These are phyloP conservation scores for Rhinichthys klamathensis DNA, from an alignment of 2,113 vertebrate genomes.

Conservation along the genomic window DNA sequence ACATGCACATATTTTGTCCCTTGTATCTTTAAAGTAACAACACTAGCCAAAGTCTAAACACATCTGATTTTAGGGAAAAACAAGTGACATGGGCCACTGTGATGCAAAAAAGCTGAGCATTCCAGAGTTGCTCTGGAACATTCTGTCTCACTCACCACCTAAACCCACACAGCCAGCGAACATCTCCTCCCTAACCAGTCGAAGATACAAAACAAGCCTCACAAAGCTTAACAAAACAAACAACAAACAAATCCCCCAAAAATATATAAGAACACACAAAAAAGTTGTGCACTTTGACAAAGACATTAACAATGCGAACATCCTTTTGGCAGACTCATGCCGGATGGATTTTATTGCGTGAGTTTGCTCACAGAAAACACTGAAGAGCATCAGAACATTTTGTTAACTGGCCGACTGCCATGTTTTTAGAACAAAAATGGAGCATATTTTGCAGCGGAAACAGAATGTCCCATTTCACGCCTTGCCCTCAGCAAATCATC, in stretches of 20 bases:
- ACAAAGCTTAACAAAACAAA: not conserved
- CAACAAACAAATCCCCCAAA: not conserved
- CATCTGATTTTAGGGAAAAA: constrained; percentile 23
- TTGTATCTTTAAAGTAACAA: constrained; percentile 3
- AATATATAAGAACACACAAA: not conserved
- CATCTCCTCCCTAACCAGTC: constrained; percentile 35
- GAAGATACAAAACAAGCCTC: not conserved
- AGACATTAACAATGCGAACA: not conserved
- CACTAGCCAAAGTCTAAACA: constrained; percentile 24
- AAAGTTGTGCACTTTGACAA: not conserved
- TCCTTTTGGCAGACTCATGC: not conserved
- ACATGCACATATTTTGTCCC: constrained; percentile 29
- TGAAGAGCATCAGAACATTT: constrained; percentile 52
- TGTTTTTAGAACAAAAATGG: constrained; percentile 53
- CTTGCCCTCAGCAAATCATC: constrained; percentile 45
- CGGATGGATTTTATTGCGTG: not conserved
- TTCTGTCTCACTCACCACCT: constrained; percentile 67
- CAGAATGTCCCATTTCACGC: constrained; percentile 41
- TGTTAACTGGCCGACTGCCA: constrained; percentile 65
- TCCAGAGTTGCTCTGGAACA: constrained; percentile 69
- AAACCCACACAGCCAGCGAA: constrained; percentile 6
- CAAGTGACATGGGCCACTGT: constrained; percentile 42
- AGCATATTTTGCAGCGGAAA: constrained; percentile 57
- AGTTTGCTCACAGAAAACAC: constrained; percentile 11
- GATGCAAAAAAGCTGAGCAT: constrained; percentile 59